Evolutionary conservation across 2,888 invertebrate genomes (phyloP).

Genomic region (Dyspetes luteomarginatus): DNA sequence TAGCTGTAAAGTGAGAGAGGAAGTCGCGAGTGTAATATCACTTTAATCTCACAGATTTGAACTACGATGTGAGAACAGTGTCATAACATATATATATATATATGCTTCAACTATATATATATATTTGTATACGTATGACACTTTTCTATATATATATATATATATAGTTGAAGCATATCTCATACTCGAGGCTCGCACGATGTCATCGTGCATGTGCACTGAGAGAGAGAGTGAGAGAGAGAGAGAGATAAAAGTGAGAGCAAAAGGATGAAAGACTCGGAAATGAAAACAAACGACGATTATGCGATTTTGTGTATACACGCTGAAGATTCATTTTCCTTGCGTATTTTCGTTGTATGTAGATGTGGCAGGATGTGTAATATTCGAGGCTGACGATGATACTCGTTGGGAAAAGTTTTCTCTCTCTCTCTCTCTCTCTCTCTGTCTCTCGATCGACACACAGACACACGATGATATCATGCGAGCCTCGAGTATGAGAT

Average conservation of each 20-base stretch:
- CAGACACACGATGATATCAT: neutral
- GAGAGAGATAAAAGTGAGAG: constrained; percentile 1
- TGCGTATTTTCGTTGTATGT: neutral
- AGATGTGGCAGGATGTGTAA: neutral
- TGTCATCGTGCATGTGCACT: too few species aligned
- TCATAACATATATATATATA: too few species aligned
- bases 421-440: neutral
- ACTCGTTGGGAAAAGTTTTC: neutral
- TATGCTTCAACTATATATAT: too few species aligned
- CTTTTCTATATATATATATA: too few species aligned
- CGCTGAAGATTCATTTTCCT: neutral
- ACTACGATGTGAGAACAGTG: constrained; percentile 23
- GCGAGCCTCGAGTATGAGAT: constrained; percentile 3
- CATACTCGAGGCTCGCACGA: too few species aligned
- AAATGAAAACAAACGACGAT: neutral
- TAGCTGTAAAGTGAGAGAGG: too few species aligned
- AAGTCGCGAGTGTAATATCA: constrained; percentile 36
- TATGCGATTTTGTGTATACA: neutral
- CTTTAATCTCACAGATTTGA: constrained; percentile 31
- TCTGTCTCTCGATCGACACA: neutral
- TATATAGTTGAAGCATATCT: too few species aligned
- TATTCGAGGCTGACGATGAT: neutral
- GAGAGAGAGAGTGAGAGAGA: constrained; percentile 25
- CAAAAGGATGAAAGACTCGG: too few species aligned
- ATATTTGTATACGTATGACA: too few species aligned